Evolutionary conservation across 1,140 invertebrate genomes (phyloP), one percentile per base, ranked within the genome.

Genomic region (Heliothis virescens): DNA sequence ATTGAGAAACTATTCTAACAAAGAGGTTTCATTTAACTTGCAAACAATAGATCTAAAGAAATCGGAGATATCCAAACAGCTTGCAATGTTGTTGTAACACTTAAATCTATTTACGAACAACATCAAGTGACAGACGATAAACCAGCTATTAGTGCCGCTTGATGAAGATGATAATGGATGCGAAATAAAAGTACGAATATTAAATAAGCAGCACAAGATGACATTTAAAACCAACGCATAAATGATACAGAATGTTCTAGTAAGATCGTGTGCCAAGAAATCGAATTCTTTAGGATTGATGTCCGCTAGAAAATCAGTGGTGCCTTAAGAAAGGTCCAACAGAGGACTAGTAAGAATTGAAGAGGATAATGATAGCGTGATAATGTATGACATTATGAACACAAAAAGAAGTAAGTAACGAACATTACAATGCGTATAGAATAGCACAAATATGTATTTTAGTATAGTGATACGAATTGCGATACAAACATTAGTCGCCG

Each of bases 31-130:
- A 29, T 52, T 69, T 26, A 52, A 52, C 5, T 34, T 52, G 21
- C 34, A 10, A 71, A 53, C 48, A 71, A 71, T 53, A 52, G 48
- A 71, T 71, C 67, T 52, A 50, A 50, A 29, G 15, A 48, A 71
- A 50, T 53, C 47, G 18, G 16, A 10, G 48, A 71, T 29, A 29
- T 16, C 26, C 21, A 53, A 53, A 29, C 12, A 71, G 67, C 26
- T 52, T 71, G 15, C 13, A 41, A 41, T 1, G 16, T 18, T 69
- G 65, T 69, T 47, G 18, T 50, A 69, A 69, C 65, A 69, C 47
- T 65, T 41, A n/a, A 47, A 65, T 47, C 34, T 21, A 67, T 12
- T 21, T 18, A 69, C 9, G 5, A 52, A n/a, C 10, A 71, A 71
- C 4, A 29, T 12, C 26, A 48, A 53, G 52, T n/a, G 21, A 18